Conservation (phyloP, 2,888 invertebrate genomes). For the Blera fallax region DNA sequence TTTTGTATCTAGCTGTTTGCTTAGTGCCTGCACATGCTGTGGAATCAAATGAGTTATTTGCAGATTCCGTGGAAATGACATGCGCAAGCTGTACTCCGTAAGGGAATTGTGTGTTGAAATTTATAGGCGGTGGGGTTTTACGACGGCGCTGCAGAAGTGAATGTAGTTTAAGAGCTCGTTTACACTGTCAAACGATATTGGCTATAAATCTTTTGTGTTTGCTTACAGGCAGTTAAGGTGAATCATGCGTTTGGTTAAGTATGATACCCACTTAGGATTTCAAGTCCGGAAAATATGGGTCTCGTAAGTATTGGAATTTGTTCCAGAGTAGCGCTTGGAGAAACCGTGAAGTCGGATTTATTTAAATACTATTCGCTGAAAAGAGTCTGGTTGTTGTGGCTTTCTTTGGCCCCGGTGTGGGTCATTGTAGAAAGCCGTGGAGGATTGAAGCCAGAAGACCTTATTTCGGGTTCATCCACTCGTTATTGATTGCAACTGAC, state of each 20-base stretch:
- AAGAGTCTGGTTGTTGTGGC: neutral
- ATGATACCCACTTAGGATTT: neutral
- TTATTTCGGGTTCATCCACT: too few relatives aligned
- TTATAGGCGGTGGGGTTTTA: too few relatives aligned
- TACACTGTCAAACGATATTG: neutral
- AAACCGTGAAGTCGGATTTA: neutral
- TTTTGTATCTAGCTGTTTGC: neutral
- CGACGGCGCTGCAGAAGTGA: neutral
- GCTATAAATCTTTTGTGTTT: slow-evolving; percentile 8
- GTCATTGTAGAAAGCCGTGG: too few relatives aligned
- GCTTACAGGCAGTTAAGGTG: neutral
- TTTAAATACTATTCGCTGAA: neutral
- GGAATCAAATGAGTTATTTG: neutral
- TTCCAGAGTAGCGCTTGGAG: neutral
- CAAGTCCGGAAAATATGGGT: neutral
- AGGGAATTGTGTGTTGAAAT: too few relatives aligned
- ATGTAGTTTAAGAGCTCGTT: neutral
- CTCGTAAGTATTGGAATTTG: neutral
- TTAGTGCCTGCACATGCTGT: neutral
- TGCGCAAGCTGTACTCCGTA: neutral
- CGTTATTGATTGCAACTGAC: too few relatives aligned
- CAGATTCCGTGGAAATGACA: neutral
- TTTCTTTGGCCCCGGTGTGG: too few relatives aligned
- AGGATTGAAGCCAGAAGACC: too few relatives aligned
- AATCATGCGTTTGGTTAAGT: neutral